Evolutionary conservation across 2,113 vertebrate species (phyloP).

Genomic region (Tor tambroides): DNA sequence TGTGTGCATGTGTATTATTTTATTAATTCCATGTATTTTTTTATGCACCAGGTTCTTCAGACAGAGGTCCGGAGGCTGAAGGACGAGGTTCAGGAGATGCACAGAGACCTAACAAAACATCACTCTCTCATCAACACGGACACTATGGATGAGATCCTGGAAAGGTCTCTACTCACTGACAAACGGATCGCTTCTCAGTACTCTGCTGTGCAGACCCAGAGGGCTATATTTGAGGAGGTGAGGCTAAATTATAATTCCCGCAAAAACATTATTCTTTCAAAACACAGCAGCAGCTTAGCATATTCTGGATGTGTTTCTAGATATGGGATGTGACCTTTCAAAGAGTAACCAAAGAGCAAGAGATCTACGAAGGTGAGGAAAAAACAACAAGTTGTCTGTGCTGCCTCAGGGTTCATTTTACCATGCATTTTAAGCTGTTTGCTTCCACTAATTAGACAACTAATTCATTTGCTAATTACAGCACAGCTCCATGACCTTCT

Average conservation of each 20-base stretch:
- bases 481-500: constrained; percentile 92
- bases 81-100: constrained; percentile 92
- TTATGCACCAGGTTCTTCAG: constrained; percentile 81
- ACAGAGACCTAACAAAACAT: constrained; percentile 92
- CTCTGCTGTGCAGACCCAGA: constrained; percentile 82
- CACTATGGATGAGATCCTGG: constrained; percentile 85
- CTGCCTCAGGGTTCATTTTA: neutral
- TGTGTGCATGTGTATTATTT: constrained; percentile 24
- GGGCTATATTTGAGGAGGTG: constrained; percentile 89
- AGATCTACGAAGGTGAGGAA: constrained; percentile 92
- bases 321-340: constrained; percentile 92
- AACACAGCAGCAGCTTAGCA: neutral
- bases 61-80: constrained; percentile 86
- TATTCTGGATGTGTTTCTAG: constrained; percentile 70
- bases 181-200: constrained; percentile 82
- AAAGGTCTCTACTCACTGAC: constrained; percentile 85
- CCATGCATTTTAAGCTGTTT: neutral
- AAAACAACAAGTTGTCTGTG: neutral
- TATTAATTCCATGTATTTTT: neutral
- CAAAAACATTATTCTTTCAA: neutral
- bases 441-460: constrained; percentile 4
- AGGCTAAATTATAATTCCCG: neutral
- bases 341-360: constrained; percentile 87
- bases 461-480: constrained; percentile 59
- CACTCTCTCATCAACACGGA: constrained; percentile 91